phyloP scores from a whole-genome alignment of 1,140 invertebrate species.

The Mamestra configurata region DNA sequence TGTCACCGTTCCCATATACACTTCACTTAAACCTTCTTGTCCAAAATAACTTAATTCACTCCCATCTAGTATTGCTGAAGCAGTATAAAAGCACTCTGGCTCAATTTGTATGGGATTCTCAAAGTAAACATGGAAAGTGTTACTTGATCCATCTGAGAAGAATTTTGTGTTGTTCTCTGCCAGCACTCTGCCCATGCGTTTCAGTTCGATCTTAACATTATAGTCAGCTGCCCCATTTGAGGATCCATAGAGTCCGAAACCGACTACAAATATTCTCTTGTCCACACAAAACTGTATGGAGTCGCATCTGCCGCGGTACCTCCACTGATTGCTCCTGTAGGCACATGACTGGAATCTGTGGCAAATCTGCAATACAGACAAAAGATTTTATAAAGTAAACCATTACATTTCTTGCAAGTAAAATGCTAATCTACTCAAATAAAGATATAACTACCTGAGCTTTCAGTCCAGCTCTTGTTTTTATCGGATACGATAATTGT shows the following conservation, averaged over 20 bases:
- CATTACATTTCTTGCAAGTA: neutral
- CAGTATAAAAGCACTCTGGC: constrained; percentile 96
- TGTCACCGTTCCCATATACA: constrained; percentile 95
- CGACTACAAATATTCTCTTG: constrained; percentile 96
- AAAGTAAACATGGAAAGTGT: constrained; percentile 97
- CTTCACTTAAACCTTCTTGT: constrained; percentile 97
- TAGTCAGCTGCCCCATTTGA: constrained; percentile 97
- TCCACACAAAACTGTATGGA: constrained; percentile 98
- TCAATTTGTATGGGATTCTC: constrained; percentile 97
- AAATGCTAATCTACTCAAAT: neutral
- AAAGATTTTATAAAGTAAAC: constrained; percentile 5
- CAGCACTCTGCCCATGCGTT: constrained; percentile 94
- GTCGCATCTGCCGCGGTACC: constrained; percentile 96
- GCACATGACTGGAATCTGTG: constrained; percentile 98
- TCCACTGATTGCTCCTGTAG: constrained; percentile 98
- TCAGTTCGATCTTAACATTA: constrained; percentile 96
- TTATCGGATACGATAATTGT: constrained; percentile 93
- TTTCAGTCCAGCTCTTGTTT: constrained; percentile 94
- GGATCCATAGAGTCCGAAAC: constrained; percentile 97
- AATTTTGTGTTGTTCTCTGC: constrained; percentile 97
- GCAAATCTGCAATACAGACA: constrained; percentile 91
- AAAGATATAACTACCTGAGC: constrained; percentile 90
- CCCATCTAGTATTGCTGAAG: constrained; percentile 96
- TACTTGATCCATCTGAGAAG: constrained; percentile 97
- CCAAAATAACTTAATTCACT: constrained; percentile 97